Conservation (phyloP, 2,888 invertebrate genomes). For the Drosophila aldrichi region DNA sequence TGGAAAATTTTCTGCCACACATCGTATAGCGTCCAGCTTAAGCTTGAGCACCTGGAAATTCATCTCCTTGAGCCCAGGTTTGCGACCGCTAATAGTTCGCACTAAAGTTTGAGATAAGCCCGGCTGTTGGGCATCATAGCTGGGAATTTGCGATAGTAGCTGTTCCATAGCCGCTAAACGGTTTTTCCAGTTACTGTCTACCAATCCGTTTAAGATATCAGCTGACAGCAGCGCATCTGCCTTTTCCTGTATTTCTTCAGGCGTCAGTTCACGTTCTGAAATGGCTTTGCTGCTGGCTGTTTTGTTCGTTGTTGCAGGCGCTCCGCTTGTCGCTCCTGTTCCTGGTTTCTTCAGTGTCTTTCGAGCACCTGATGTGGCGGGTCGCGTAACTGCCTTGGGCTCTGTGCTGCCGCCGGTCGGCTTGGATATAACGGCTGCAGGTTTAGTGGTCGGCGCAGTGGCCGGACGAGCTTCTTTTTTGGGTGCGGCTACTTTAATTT, state of each 20-base stretch:
- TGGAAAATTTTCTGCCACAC: conserved; percentile 91
- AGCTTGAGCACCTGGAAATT: conserved; percentile 96
- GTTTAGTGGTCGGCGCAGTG: conserved; percentile 83
- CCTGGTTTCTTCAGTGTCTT: conserved; percentile 44
- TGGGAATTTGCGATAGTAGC: conserved; percentile 88
- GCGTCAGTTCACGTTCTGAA: conserved; percentile 89
- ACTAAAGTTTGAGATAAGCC: conserved; percentile 91
- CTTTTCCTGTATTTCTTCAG: conserved; percentile 92
- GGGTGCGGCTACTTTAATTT: conserved; percentile 89
- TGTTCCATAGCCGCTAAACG: conserved; percentile 91
- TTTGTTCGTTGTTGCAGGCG: conserved; percentile 79
- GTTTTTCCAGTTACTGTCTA: conserved; percentile 94
- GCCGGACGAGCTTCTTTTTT: conserved; percentile 86
- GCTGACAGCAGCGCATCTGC: conserved; percentile 89
- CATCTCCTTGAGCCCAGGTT: conserved; percentile 94
- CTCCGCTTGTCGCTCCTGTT: conserved; percentile 37
- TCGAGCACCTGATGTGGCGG: conserved; percentile 69
- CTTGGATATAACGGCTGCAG: conserved; percentile 74
- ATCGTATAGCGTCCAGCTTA: conserved; percentile 91
- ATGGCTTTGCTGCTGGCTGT: conserved; percentile 81
- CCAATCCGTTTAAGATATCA: conserved; percentile 89
- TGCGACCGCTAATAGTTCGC: conserved; percentile 90
- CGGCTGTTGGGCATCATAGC: conserved; percentile 88
- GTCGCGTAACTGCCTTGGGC: conserved; percentile 81
- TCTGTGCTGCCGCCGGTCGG: conserved; percentile 81